phyloP scores from a whole-genome alignment of 2,888 invertebrate species.

The Pyrrhosoma nymphula region DNA sequence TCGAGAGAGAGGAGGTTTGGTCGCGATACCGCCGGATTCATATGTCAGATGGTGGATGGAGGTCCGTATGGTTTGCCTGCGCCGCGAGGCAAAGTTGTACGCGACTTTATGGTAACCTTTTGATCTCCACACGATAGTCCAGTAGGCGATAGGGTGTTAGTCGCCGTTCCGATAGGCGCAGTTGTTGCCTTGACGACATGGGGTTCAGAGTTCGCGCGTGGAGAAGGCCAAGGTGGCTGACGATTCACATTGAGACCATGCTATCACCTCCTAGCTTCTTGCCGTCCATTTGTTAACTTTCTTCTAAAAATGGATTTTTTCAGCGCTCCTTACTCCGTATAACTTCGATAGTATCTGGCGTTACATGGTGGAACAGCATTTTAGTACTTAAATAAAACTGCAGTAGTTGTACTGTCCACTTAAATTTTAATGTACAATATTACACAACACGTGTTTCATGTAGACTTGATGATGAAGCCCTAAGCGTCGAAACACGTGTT shows the following conservation, averaged over 20 bases:
- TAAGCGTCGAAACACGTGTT: no score
- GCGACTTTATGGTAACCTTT: not conserved
- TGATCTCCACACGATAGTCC: not conserved
- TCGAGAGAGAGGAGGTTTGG: constrained; percentile 13
- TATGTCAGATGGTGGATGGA: not conserved
- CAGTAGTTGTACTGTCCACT: no score
- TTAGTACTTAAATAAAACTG: no score
- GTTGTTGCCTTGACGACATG: not conserved
- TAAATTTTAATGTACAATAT: no score
- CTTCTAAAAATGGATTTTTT: no score
- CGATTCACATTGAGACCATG: not conserved
- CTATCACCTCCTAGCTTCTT: no score
- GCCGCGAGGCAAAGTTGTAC: not conserved
- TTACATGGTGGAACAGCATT: no score
- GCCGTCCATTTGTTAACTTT: no score
- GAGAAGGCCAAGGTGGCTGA: not conserved
- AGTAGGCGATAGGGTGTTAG: not conserved
- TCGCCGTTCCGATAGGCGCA: not conserved
- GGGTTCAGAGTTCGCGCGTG: not conserved
- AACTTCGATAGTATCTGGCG: no score
- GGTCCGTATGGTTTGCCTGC: not conserved
- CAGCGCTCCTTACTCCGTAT: no score
- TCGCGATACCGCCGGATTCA: constrained; percentile 22
- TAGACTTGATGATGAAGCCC: no score
- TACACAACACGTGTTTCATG: no score